phyloP scores from a whole-genome alignment of 2,113 vertebrate genomes.

The Puntigrus tetrazona region DNA sequence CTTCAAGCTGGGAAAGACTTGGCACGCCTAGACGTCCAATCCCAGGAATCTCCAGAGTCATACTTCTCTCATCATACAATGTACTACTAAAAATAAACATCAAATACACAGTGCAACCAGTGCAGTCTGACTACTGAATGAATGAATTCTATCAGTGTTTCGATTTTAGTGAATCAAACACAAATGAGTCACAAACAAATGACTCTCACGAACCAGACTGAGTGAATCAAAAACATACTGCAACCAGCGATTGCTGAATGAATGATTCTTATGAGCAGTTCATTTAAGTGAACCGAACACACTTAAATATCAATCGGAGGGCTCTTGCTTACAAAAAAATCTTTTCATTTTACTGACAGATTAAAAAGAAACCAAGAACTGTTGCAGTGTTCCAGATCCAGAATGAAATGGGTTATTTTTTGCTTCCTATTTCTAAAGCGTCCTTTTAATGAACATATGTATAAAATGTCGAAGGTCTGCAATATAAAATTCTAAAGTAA shows the following conservation, averaged over 20 bases:
- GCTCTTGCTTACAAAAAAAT: background rate
- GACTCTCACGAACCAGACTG: background rate
- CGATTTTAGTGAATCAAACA: background rate
- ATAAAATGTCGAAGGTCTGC: background rate
- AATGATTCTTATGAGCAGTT: background rate
- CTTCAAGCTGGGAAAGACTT: constrained; percentile 14
- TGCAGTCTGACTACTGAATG: no score
- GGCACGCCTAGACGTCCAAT: constrained; percentile 46
- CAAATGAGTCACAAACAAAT: background rate
- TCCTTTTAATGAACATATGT: background rate
- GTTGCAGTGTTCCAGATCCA: background rate
- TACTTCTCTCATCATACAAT: background rate
- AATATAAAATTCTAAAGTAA: background rate
- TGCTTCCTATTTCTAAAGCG: background rate
- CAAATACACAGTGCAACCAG: background rate
- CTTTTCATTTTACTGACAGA: background rate
- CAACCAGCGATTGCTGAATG: background rate
- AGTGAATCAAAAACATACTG: background rate
- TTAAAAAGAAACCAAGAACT: background rate
- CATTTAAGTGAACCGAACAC: background rate
- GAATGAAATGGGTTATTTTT: background rate
- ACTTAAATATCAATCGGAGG: background rate
- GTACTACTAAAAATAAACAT: background rate
- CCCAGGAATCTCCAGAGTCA: constrained; percentile 46
- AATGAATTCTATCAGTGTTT: background rate